Evolutionary conservation across 2,797 vertebrate species (phyloP).

Genomic region (Pangasius macronema): DNA sequence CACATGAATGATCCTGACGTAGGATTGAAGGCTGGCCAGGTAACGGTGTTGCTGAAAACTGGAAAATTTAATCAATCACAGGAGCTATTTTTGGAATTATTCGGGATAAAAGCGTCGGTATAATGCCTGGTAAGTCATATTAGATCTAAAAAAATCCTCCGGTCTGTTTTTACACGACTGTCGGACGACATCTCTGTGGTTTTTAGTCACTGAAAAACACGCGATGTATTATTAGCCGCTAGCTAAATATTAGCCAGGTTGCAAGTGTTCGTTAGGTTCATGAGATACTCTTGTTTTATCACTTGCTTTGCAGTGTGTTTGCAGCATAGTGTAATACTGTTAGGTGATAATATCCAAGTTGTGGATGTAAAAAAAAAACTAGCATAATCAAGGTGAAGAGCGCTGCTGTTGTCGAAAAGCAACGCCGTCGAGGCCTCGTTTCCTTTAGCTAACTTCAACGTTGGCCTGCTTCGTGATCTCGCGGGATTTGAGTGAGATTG

Average conservation of each 20-base stretch:
- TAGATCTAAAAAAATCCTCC: not conserved
- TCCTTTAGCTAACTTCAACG: conserved; percentile 5
- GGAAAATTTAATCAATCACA: conserved; percentile 36
- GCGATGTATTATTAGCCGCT: conserved; percentile 17
- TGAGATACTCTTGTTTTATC: not conserved
- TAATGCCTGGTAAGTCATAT: conserved; percentile 54
- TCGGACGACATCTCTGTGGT: not conserved
- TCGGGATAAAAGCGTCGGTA: conserved; percentile 18
- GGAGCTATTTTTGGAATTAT: conserved; percentile 29
- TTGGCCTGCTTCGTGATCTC: not conserved
- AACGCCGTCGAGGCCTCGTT: conserved; percentile 4
- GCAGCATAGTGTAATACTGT: not conserved
- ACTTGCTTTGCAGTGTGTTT: not conserved
- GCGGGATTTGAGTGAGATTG: not conserved
- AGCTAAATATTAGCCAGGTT: conserved; percentile 3
- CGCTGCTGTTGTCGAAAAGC: not conserved
- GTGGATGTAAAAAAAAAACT: not conserved
- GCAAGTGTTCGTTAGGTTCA: not conserved
- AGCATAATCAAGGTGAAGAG: not conserved
- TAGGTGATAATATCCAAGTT: too few relatives aligned
- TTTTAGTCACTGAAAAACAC: not conserved
- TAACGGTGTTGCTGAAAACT: conserved; percentile 54
- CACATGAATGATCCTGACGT: conserved; percentile 54
- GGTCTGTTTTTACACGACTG: not conserved
- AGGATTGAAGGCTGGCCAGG: conserved; percentile 55